These are phyloP conservation scores for Mythimna lalbum DNA, from an alignment of 2,888 invertebrate genomes.

Conservation along the genomic window DNA sequence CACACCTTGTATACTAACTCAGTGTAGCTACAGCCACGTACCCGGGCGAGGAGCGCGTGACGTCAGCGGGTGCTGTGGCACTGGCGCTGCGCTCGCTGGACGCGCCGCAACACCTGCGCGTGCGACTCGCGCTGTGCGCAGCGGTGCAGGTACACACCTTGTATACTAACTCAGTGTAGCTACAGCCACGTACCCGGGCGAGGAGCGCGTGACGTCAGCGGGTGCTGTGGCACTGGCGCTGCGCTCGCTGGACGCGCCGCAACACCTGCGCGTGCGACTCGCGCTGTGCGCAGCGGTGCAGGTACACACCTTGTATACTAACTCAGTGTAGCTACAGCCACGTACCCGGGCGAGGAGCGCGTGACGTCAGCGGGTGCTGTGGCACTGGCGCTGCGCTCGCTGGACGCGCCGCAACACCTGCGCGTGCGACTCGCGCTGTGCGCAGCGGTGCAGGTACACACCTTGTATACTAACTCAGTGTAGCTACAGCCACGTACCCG, in stretches of 20 bases:
- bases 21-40: slow-evolving; percentile 81
- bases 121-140: slow-evolving; percentile 89
- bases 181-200: neutral
- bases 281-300: slow-evolving; percentile 86
- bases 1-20: neutral
- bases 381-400: slow-evolving; percentile 93
- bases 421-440: slow-evolving; percentile 90
- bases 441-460: slow-evolving; percentile 79
- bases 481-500: slow-evolving; percentile 88
- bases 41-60: slow-evolving; percentile 91
- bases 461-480: neutral
- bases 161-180: neutral
- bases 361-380: slow-evolving; percentile 92
- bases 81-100: slow-evolving; percentile 94
- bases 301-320: slow-evolving; percentile 64
- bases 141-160: slow-evolving; percentile 76
- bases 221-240: slow-evolving; percentile 89
- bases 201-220: neutral
- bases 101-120: slow-evolving; percentile 86
- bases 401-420: slow-evolving; percentile 88
- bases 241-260: slow-evolving; percentile 91
- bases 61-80: slow-evolving; percentile 92
- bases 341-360: slow-evolving; percentile 92
- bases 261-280: no score
- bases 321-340: neutral